These are phyloP conservation scores for Lepus townsendii DNA, from an alignment of 2,797 vertebrate species.

Conservation along the genomic window DNA sequence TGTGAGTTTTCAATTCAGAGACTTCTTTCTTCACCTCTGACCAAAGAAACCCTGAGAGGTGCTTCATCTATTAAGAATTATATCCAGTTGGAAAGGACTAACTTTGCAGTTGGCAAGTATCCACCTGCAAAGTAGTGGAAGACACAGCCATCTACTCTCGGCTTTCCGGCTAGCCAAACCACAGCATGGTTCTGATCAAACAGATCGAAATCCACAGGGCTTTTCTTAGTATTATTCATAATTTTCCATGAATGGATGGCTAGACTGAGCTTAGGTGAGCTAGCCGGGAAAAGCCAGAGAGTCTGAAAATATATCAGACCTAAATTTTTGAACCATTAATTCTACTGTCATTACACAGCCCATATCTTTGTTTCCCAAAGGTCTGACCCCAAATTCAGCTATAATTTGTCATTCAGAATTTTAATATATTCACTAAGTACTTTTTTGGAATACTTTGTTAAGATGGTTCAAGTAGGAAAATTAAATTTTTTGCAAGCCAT, in stretches of 20 bases:
- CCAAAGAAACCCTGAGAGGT: constrained; percentile 13
- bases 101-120: constrained; percentile 61
- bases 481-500: constrained; percentile 63
- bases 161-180: constrained; percentile 62
- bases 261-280: constrained; percentile 77
- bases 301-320: constrained; percentile 60
- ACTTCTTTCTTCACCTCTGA: constrained; percentile 29
- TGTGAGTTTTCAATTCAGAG: constrained; percentile 19
- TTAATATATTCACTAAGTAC: constrained; percentile 56
- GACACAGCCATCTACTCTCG: constrained; percentile 2
- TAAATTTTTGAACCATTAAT: constrained; percentile 66
- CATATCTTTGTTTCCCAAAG: constrained; percentile 72
- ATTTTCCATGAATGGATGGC: constrained; percentile 65
- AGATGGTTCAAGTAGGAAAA: constrained; percentile 58
- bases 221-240: constrained; percentile 72
- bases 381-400: constrained; percentile 47
- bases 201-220: constrained; percentile 48
- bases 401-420: constrained; percentile 67
- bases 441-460: constrained; percentile 47
- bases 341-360: constrained; percentile 58
- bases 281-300: constrained; percentile 47
- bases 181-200: constrained; percentile 59
- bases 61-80: constrained; percentile 61
- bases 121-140: constrained; percentile 56
- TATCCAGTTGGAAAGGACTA: constrained; percentile 43